These are phyloP conservation scores for Eolophus roseicapilla DNA, from an alignment of 2,113 vertebrate genomes.

Conservation along the genomic window DNA sequence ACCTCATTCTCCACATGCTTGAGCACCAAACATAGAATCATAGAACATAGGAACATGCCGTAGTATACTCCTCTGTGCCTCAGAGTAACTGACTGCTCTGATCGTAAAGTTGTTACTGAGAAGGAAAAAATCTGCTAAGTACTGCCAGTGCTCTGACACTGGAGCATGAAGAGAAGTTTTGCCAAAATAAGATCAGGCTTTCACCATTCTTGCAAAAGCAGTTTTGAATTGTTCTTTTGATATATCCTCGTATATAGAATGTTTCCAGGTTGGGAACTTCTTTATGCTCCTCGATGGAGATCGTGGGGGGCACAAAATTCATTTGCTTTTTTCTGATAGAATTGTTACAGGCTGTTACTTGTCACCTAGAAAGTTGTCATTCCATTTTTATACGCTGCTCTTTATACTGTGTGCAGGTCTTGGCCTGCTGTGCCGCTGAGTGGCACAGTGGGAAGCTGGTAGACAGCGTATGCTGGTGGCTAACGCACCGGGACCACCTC, in stretches of 20 bases:
- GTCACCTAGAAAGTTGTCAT: background rate
- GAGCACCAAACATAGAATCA: background rate
- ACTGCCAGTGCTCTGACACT: background rate
- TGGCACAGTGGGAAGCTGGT: background rate
- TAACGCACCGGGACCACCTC: background rate
- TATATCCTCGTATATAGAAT: background rate
- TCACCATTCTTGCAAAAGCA: background rate
- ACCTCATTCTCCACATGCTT: background rate
- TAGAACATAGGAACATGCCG: background rate
- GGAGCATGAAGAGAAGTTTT: background rate
- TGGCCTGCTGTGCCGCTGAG: accelerated
- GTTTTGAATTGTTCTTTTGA: background rate
- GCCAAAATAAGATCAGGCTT: background rate
- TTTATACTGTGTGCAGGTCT: background rate
- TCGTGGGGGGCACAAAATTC: accelerated
- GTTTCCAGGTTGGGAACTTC: background rate
- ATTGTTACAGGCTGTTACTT: background rate
- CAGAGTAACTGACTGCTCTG: background rate
- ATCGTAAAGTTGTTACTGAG: background rate
- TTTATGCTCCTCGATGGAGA: accelerated
- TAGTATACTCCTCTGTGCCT: background rate
- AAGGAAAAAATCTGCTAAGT: background rate
- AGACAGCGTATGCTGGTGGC: background rate
- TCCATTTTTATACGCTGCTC: background rate
- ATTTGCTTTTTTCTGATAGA: background rate